Evolutionary conservation across 2,797 vertebrate species (phyloP).

Genomic region (Australoheros facetus): DNA sequence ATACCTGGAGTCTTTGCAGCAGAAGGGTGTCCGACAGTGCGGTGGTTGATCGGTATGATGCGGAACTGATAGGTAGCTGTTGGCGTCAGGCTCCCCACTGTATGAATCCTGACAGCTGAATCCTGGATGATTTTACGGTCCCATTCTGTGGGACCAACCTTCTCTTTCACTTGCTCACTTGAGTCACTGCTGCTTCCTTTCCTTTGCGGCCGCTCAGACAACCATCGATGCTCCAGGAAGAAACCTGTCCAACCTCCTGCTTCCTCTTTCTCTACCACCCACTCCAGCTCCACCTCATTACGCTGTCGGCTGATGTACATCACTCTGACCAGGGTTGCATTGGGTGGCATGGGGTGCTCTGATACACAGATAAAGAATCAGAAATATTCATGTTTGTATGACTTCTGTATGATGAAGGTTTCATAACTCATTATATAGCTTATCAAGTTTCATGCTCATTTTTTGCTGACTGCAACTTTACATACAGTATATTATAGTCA

Average conservation of each 20-base stretch:
- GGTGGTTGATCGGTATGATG: slow-evolving; percentile 87
- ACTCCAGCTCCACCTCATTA: slow-evolving; percentile 88
- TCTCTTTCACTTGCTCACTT: slow-evolving; percentile 15
- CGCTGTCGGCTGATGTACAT: slow-evolving; percentile 81
- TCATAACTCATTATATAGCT: neutral
- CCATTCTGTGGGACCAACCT: slow-evolving; percentile 73
- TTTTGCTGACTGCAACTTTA: neutral
- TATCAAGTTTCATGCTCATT: neutral
- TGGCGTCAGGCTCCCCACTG: slow-evolving; percentile 83
- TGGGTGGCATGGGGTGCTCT: slow-evolving; percentile 88
- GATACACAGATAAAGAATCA: slow-evolving; percentile 38
- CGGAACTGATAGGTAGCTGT: slow-evolving; percentile 85
- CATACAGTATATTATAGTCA: neutral
- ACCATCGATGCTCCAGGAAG: slow-evolving; percentile 81
- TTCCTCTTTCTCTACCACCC: slow-evolving; percentile 74
- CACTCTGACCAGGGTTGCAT: slow-evolving; percentile 86
- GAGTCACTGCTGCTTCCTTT: slow-evolving; percentile 38
- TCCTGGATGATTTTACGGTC: slow-evolving; percentile 78
- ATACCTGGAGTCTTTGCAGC: slow-evolving; percentile 90
- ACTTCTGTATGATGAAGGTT: neutral
- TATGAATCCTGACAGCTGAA: slow-evolving; percentile 78
- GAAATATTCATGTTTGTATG: neutral
- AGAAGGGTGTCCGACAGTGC: slow-evolving; percentile 87
- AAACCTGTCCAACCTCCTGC: slow-evolving; percentile 84
- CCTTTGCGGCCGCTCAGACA: slow-evolving; percentile 35